Evolutionary conservation across 1,140 invertebrate genomes (phyloP), one percentile per base, ranked within the genome.

Genomic region (Drosophila murphyi): DNA sequence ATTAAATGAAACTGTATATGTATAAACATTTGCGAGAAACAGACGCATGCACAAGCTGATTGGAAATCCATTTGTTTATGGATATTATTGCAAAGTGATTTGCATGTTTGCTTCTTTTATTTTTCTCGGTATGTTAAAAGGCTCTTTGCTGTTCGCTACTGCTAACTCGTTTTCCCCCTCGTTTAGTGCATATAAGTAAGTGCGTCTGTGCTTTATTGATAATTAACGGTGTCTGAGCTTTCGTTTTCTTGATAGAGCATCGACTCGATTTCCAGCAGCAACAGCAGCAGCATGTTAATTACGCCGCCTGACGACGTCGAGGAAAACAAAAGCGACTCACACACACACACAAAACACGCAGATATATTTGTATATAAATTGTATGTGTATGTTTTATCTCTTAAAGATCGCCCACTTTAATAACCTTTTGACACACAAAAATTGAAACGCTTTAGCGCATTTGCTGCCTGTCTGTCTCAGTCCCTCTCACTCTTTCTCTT

Each of bases 361-460:
- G 7, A 45, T 34, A 3, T 51, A 43, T 7, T 3, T 39, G n/a
- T 41, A 4, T 56, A 10, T 28, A 8, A 41, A 20, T 32, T 52
- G 51, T 52, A 32, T 74, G 29, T 51, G 29, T 50, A 34, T 31
- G 32, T 67, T 64, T 34, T 62, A 76, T 82, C 62, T 75, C 56
- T 39, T 69, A 56, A 65, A 47, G 65, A 82, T 87, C 76, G 87
- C 68, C 76, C 54, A 71, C 77, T 88, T 80, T 80, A 71, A 83
- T 88, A 88, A 83, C 83, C 80, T 83, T 88, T 88, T 88, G 85
- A 89, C 83, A 88, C 70, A 87, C 55, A 73, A 80, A 88, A 83
- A 72, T 88, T 80, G 67, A 89, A 88, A 88, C 80, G 83, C 70
- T 89, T 88, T 80, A 78, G 64, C 69, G 76, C 75, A 82, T 87